Conservation (phyloP, 2,888 invertebrate genomes). For the Stenotaenia linearis region DNA sequence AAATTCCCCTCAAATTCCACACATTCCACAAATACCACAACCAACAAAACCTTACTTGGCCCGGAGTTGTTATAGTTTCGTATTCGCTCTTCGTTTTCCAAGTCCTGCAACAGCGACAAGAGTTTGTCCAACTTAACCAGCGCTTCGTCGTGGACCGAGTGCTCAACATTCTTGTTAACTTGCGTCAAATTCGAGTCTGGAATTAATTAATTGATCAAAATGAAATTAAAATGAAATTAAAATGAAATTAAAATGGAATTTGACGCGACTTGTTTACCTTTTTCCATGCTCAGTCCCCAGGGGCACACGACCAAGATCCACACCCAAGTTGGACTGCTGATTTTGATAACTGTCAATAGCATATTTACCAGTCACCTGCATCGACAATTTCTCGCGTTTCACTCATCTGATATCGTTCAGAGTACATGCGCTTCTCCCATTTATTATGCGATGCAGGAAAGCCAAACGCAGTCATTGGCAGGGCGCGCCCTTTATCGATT, state of each 20-base stretch:
- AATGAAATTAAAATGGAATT: too few relatives aligned
- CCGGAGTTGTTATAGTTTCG: not conserved
- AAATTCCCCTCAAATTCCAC: too few relatives aligned
- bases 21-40: too few relatives aligned
- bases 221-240: not conserved
- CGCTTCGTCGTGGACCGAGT: not conserved
- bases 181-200: too few relatives aligned
- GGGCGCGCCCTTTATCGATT: not conserved
- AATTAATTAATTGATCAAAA: too few relatives aligned
- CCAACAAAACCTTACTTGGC: too few relatives aligned
- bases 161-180: not conserved
- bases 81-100: not conserved
- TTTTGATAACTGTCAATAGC: not conserved
- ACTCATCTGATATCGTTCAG: not conserved
- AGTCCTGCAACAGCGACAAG: not conserved
- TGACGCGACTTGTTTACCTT: too few relatives aligned
- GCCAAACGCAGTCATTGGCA: not conserved
- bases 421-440: not conserved
- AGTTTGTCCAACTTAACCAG: not conserved
- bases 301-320: not conserved
- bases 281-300: not conserved
- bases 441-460: not conserved
- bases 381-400: not conserved
- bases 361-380: not conserved
- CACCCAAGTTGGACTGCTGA: not conserved